Base-by-base conservation (phyloP, 2,113 vertebrate species). In the Rhinogobius similis region DNA sequence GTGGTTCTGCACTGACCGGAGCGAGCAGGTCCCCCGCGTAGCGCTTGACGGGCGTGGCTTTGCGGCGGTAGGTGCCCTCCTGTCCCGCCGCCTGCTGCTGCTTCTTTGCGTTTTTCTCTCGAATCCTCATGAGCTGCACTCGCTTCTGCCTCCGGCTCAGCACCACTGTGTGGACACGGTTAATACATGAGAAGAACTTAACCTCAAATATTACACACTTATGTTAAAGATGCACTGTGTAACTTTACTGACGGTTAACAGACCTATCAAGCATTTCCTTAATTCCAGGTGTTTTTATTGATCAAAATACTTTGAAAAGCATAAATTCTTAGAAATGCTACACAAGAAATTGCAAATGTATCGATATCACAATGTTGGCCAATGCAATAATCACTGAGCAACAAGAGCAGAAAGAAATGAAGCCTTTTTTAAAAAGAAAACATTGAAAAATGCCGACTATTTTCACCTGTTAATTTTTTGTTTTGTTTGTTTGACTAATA, bases 1-100 rank as follows among this genome's bases (percentile, higher is more conserved):
- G n/a, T n/a, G n/a, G n/a, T 32, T 32, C 29, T 32, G 80, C 74
- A 93, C 94, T 95, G 89, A 96, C 95, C 77, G 94, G 95, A 61
- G 95, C 94, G 76, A 96, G 92, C 63, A 95, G 92, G 77, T 96
- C 94, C 69, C 94, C 95, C 56, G 93, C 93, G 75, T 93, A 95
- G 86, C 94, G 92, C 84, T 93, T 81, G 14, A 90, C 93, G 55
- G 91, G 86, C 39, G 90, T 88, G 48, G 93, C 83, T 84, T 95
- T 96, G 78, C 90, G 93, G 20, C 87, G 92, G 86, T 91, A 94
- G 26, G 91, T 92, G 83, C 94, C 93, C 81, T 95, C 93, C 66
- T 93, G 93, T 46, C 91, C 81, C 73, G 86, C 84, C 78, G 90
- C 78, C 82, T 89, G 93, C 84, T 91, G 94, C 53, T 89, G 90